Evolutionary conservation across 1,140 invertebrate species (phyloP).

Genomic region (Philotrypesis tridentata): DNA sequence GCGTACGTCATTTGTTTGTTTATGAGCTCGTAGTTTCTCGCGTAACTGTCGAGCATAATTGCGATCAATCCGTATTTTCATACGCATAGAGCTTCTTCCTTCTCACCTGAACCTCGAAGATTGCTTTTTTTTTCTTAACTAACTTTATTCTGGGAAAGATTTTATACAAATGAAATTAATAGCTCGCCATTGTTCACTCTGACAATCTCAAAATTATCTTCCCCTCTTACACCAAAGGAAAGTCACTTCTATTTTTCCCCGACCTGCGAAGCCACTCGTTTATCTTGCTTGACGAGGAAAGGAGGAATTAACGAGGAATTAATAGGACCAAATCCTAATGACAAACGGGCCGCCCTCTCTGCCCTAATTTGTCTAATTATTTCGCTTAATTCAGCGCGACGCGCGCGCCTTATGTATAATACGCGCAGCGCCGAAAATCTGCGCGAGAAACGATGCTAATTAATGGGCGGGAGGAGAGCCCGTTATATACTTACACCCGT

Average conservation of each 20-base stretch:
- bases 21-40: neutral
- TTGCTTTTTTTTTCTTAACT: too few relatives aligned
- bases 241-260: conserved; percentile 18
- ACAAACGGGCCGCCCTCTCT: conserved; percentile 68
- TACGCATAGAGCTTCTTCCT: neutral
- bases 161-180: too few relatives aligned
- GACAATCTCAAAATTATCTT: conserved; percentile 2
- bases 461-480: conserved; percentile 67
- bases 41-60: neutral
- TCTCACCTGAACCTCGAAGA: too few relatives aligned
- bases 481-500: neutral
- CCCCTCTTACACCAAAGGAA: neutral
- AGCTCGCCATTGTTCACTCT: too few relatives aligned
- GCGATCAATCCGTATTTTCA: neutral
- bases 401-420: conserved; percentile 30
- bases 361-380: conserved; percentile 75
- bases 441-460: conserved; percentile 70
- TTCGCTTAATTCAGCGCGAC: conserved; percentile 70
- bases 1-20: conserved; percentile 13
- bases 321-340: conserved; percentile 72
- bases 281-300: conserved; percentile 75
- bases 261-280: conserved; percentile 67
- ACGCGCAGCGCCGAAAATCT: conserved; percentile 66
- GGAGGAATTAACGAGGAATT: conserved; percentile 75
- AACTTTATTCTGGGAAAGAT: too few relatives aligned